These are phyloP conservation scores for Scomber japonicus DNA, from an alignment of 2,113 vertebrate species.

Conservation along the genomic window DNA sequence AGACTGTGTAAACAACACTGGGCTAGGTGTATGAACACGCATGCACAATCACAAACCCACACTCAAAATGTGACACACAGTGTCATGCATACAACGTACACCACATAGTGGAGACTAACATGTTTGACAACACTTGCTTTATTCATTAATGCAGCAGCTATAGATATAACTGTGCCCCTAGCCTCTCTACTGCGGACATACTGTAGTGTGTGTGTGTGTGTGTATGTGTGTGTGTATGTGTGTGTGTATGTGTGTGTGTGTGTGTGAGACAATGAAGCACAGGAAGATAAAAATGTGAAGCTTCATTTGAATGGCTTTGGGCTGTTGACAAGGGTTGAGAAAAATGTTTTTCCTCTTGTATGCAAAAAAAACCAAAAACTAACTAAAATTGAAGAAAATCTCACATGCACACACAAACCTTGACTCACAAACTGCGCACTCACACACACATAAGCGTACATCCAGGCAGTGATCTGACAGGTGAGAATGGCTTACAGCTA, in stretches of 20 bases:
- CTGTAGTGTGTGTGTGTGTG: slow-evolving; percentile 14
- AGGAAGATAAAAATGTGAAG: slow-evolving; percentile 30
- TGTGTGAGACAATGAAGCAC: slow-evolving; percentile 10
- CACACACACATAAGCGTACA: slow-evolving; percentile 26
- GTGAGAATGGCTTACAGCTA: slow-evolving; percentile 77
- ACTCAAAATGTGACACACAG: slow-evolving; percentile 1
- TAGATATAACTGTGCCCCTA: slow-evolving; percentile 16
- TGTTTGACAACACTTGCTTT: slow-evolving; percentile 28
- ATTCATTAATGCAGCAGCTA: slow-evolving; percentile 26
- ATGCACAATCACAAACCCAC: background rate
- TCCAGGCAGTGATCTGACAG: slow-evolving; percentile 71
- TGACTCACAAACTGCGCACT: background rate
- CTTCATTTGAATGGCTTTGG: slow-evolving; percentile 60
- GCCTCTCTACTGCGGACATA: background rate
- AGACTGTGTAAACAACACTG: slow-evolving; percentile 50
- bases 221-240: slow-evolving; percentile 12
- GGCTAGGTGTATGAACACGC: background rate
- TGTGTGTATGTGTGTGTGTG: slow-evolving; percentile 4
- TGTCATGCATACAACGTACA: background rate
- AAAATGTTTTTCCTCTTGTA: slow-evolving; percentile 35
- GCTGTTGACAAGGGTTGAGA: slow-evolving; percentile 51
- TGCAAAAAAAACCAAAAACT: background rate
- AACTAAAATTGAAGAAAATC: background rate
- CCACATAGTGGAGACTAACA: slow-evolving; percentile 24
- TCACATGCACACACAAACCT: background rate